These are phyloP conservation scores for Turritopsis rubra DNA, from an alignment of 30 jellyfish, hydroid and myxozoan species.

Conservation along the genomic window DNA sequence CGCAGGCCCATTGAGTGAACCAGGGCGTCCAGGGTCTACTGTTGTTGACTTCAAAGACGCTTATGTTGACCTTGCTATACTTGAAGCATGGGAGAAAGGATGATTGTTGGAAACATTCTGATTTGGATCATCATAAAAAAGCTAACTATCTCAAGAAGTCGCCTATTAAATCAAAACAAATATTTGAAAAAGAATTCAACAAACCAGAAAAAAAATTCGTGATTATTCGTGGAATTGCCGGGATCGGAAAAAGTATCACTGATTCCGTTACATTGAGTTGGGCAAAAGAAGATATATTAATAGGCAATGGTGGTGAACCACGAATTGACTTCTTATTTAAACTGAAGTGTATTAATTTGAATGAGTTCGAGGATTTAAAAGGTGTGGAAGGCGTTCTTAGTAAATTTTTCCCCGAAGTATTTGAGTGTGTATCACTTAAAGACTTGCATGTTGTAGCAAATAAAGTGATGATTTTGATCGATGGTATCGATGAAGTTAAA, in stretches of 20 bases:
- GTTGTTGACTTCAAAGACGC: background rate
- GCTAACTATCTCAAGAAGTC: background rate
- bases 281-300: conserved; percentile 11
- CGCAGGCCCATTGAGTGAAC: background rate
- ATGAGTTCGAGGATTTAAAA: background rate
- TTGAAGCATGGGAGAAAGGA: conserved; percentile 12
- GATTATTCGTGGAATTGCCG: conserved; percentile 14
- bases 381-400: background rate
- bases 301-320: background rate
- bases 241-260: conserved; percentile 12
- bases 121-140: background rate
- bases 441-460: conserved; percentile 1
- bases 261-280: conserved; percentile 4
- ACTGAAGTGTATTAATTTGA: background rate
- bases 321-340: conserved; percentile 6
- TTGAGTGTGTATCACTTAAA: background rate
- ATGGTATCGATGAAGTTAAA: conserved; percentile 19
- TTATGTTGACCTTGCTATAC: conserved; percentile 16
- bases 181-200: background rate
- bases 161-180: background rate
- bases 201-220: conserved; percentile 6
- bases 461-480: background rate
- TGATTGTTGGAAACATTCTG: conserved; percentile 11
- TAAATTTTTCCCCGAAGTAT: background rate
- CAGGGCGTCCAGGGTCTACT: background rate